Conservation (phyloP, 2,888 invertebrate species). For the Hypercompe scribonia region DNA sequence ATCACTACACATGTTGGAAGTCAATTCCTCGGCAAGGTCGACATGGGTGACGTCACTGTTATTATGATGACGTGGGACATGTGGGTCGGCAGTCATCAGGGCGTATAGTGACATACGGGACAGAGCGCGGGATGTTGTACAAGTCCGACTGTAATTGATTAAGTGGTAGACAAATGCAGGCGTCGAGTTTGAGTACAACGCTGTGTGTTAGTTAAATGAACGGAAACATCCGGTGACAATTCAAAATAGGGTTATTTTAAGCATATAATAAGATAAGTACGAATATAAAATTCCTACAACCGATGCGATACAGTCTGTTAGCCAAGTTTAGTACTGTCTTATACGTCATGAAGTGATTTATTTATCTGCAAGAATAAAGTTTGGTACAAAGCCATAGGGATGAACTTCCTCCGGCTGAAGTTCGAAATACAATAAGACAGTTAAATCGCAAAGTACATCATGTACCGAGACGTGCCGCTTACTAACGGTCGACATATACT, state of each 20-base stretch:
- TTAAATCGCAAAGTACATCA: conserved; percentile 65
- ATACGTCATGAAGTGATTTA: conserved; percentile 9
- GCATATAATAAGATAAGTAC: conserved; percentile 20
- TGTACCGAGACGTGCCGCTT: conserved; percentile 51
- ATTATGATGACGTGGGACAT: conserved; percentile 75
- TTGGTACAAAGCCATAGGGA: conserved; percentile 31
- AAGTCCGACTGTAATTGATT: conserved; percentile 73
- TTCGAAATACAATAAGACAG: conserved; percentile 58
- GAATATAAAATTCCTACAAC: conserved; percentile 9
- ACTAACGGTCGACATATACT: conserved; percentile 51
- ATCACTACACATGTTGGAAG: conserved; percentile 64
- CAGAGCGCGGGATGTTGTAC: conserved; percentile 51
- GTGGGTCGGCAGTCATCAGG: conserved; percentile 59
- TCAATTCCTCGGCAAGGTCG: conserved; percentile 76
- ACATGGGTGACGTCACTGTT: conserved; percentile 73
- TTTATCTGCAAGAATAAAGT: conserved; percentile 11
- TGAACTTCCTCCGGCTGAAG: conserved; percentile 29
- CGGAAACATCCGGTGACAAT: conserved; percentile 65
- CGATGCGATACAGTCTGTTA: conserved; percentile 13
- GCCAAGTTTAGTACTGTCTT: conserved; percentile 12
- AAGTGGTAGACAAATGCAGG: conserved; percentile 64
- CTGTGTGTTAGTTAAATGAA: conserved; percentile 51
- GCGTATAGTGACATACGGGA: conserved; percentile 22
- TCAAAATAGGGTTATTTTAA: conserved; percentile 51
- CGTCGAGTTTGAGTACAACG: conserved; percentile 31